Base-by-base conservation (phyloP, 2,888 invertebrate species). In the Abrostola triplasia region DNA sequence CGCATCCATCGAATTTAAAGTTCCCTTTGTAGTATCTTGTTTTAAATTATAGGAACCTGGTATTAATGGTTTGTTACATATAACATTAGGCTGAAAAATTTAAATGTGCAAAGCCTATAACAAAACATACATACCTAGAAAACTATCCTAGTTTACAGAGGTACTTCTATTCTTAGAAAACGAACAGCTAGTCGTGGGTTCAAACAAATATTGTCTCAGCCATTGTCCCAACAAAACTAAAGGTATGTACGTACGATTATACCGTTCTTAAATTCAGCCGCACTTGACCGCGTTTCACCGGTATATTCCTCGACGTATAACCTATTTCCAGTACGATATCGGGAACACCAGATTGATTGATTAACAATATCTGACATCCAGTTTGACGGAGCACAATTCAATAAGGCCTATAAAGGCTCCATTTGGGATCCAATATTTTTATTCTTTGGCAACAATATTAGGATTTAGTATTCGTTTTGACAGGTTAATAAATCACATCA, bases 261-360 rank as follows among this genome's bases (percentile, higher is more conserved):
- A 4, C 12, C 12, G 12, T 8, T 13, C 44, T 9, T 24, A 8
- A 47, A 47, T 47, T 47, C 44, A 4, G 9, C 9, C 44, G 9
- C 44, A 13, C 9, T 47, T 47, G 9, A 47, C 13, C 44, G 24
- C 13, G 13, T 47, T 47, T 24, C 44, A 13, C 0, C 44, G 24
- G 13, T 13, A 44, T 24, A 47, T 47, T 24, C 44, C 9, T 5
- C 8, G 44, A 0, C 44, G 24, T 24, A 24, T 13, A 47, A 10
- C 44, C 13, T 47, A 47, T 24, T 24, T 12, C 24, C 44, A 47
- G 44, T 47, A 7, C 13, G 9, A 24, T 13, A 24, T 47, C 24
- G 9, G 44, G 24, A 47, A 47, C 7, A 10, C 44, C 44, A 47
- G 44, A 47, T 47, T 47, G 44, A 47, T 47, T 47, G 44, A 47